Evolutionary conservation across 2,113 vertebrate species (phyloP).

Genomic region (Malurus cyaneus): DNA sequence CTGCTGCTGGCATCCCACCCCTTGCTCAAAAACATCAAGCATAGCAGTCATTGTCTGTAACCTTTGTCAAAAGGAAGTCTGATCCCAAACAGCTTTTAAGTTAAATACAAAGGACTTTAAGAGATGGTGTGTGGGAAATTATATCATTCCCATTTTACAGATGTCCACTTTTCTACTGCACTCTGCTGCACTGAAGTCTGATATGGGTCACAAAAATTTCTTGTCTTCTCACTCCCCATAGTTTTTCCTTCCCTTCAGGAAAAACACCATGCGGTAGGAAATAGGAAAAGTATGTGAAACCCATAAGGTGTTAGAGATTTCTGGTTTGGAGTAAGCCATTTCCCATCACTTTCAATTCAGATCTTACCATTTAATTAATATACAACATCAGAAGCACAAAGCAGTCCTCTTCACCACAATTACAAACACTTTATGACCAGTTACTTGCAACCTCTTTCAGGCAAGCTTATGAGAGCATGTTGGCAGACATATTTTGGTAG

Average conservation of each 20-base stretch:
- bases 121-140: neutral
- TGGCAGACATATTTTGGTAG: neutral
- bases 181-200: neutral
- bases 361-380: neutral
- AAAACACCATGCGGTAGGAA: neutral
- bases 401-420: neutral
- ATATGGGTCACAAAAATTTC: neutral
- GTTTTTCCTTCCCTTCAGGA: neutral
- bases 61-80: neutral
- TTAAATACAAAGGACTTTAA: neutral
- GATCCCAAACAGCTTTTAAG: neutral
- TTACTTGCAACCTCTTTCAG: neutral
- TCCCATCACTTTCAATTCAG: neutral
- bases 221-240: neutral
- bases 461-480: neutral
- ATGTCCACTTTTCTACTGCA: neutral
- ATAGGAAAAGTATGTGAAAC: neutral
- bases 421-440: neutral
- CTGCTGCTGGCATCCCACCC: neutral
- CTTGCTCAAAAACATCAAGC: neutral
- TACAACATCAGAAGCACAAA: neutral
- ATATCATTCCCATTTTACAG: neutral
- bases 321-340: neutral
- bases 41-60: neutral
- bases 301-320: neutral